phyloP scores from a whole-genome alignment of 1,140 invertebrate species.

The Myzus persicae region DNA sequence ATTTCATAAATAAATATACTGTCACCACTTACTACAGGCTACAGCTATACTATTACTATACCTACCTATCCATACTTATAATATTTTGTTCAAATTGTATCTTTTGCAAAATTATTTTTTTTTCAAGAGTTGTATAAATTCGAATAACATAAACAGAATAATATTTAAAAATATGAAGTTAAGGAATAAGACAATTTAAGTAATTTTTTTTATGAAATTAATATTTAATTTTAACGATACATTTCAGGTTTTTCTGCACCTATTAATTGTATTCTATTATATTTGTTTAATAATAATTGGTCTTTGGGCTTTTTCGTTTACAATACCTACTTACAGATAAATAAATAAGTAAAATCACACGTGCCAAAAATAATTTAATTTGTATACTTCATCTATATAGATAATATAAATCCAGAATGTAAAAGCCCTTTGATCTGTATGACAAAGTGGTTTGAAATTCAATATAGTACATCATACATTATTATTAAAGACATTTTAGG shows the following conservation, averaged over 20 bases:
- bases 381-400: neutral
- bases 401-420: neutral
- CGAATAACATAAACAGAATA: neutral
- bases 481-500: constrained; percentile 27
- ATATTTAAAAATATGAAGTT: neutral
- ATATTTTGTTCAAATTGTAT: neutral
- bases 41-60: neutral
- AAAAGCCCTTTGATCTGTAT: neutral
- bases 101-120: neutral
- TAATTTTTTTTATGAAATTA: neutral
- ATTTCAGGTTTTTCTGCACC: neutral
- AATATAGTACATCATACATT: neutral
- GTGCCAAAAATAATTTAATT: neutral
- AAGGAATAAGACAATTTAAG: neutral
- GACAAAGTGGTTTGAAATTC: constrained; percentile 18
- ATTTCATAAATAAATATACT: neutral
- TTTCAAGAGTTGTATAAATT: neutral
- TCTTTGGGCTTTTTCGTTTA: neutral
- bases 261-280: neutral
- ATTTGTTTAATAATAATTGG: neutral
- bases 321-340: neutral
- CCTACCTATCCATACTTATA: neutral
- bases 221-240: neutral
- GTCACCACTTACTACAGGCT: too few relatives aligned
- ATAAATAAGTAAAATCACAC: neutral